Percentiles rank a stretch among this genome's conserved stretches.
phyloP scores from a whole-genome alignment of 2,888 invertebrate species.

The Chouioia cunea region DNA sequence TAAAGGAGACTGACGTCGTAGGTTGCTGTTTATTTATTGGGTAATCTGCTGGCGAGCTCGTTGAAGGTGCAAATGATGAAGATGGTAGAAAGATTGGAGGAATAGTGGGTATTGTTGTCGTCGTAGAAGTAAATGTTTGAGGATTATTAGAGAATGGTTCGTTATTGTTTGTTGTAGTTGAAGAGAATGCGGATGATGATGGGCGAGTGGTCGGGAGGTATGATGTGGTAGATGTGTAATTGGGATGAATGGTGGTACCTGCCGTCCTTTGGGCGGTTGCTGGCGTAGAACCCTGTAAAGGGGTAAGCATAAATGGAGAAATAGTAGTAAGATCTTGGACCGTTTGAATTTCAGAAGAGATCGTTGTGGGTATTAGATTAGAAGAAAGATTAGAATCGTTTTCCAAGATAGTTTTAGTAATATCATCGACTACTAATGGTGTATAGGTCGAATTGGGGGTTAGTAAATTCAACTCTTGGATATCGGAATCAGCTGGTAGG shows the following conservation, averaged over 20 bases:
- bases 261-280: constrained; percentile 68
- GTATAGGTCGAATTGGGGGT: constrained; percentile 45
- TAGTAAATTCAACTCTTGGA: constrained; percentile 44
- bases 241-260: constrained; percentile 58
- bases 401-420: constrained; percentile 30
- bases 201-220: constrained; percentile 25
- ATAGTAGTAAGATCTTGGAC: constrained; percentile 54
- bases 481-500: constrained; percentile 13
- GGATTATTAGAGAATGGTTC: constrained; percentile 26
- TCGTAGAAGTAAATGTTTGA: constrained; percentile 25
- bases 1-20: constrained; percentile 46
- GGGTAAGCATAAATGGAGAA: constrained; percentile 64
- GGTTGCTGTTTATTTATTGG: constrained; percentile 64
- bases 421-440: constrained; percentile 40
- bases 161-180: constrained; percentile 38
- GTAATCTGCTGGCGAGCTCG: constrained; percentile 65
- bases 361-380: constrained; percentile 47
- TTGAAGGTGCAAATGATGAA: constrained; percentile 53
- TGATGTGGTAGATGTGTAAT: constrained; percentile 49
- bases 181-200: constrained; percentile 47
- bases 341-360: constrained; percentile 50
- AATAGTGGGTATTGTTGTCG: constrained; percentile 25
- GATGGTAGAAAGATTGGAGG: constrained; percentile 2
- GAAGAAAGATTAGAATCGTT: constrained; percentile 40
- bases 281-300: constrained; percentile 66